Conservation (phyloP, 2,797 vertebrate species). For the Oophaga sylvatica region DNA sequence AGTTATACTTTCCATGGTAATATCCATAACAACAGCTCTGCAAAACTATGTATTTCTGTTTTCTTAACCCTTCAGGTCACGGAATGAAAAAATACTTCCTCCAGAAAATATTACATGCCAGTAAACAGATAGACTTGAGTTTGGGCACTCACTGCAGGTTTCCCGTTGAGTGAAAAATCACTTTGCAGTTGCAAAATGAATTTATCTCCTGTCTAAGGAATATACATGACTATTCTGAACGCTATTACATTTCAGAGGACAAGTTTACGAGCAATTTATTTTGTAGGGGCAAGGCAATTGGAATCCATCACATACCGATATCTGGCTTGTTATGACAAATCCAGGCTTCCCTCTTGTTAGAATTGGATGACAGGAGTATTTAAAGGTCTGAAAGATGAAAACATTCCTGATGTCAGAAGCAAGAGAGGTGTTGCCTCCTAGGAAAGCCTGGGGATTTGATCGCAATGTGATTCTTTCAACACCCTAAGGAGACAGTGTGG, state of each 20-base stretch:
- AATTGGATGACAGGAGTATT: conserved; percentile 49
- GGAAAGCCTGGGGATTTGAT: conserved; percentile 41
- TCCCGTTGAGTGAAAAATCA: conserved; percentile 11
- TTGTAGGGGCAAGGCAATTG: conserved; percentile 33
- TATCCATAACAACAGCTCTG: conserved; percentile 76
- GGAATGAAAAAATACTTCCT: conserved; percentile 77
- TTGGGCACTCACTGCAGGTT: conserved; percentile 32
- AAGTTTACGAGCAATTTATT: conserved; percentile 35
- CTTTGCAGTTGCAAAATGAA: conserved; percentile 21
- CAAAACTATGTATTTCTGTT: conserved; percentile 73
- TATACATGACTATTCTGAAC: conserved; percentile 10
- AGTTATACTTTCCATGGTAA: conserved; percentile 78
- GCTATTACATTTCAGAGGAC: conserved; percentile 24
- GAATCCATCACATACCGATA: conserved; percentile 39
- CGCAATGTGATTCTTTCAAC: conserved; percentile 43
- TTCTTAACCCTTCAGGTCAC: conserved; percentile 80
- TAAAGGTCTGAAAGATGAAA: conserved; percentile 50
- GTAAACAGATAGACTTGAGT: conserved; percentile 67
- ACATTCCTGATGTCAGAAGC: conserved; percentile 42
- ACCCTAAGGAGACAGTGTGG: conserved; percentile 17
- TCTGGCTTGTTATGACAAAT: conserved; percentile 51
- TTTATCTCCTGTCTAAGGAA: conserved; percentile 10
- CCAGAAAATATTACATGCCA: conserved; percentile 71
- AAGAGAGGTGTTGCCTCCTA: conserved; percentile 43
- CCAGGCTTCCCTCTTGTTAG: conserved; percentile 9